phyloP scores from a whole-genome alignment of 2,113 vertebrate genomes.

The Anser cygnoides region DNA sequence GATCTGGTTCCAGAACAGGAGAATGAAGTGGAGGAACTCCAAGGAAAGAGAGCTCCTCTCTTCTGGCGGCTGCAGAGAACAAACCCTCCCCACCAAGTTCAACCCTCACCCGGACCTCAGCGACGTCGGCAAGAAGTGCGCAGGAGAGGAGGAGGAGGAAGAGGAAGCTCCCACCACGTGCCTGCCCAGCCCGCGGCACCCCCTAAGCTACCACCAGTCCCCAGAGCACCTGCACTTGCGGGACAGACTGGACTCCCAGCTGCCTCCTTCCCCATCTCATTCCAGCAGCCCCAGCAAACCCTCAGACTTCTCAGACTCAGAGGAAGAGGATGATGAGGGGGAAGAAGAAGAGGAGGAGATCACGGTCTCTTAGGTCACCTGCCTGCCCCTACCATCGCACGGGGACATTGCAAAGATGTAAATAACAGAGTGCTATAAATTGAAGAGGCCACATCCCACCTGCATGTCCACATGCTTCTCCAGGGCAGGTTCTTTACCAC shows the following conservation, averaged over 20 bases:
- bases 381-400: not conserved
- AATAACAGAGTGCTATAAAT: slow-evolving; percentile 68
- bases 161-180: slow-evolving; percentile 58
- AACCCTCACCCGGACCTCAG: slow-evolving; percentile 98
- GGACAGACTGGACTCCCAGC: slow-evolving; percentile 73
- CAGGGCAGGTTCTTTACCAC: not conserved
- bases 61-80: slow-evolving; percentile 93
- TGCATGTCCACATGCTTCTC: not conserved
- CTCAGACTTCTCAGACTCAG: slow-evolving; percentile 90
- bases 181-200: slow-evolving; percentile 59
- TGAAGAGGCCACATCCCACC: slow-evolving; percentile 61
- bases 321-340: slow-evolving; percentile 83
- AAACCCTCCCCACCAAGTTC: slow-evolving; percentile 95
- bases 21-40: slow-evolving; percentile 99
- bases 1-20: slow-evolving; percentile 99
- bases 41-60: slow-evolving; percentile 97
- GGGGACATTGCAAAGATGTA: slow-evolving; percentile 62
- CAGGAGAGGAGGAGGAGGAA: slow-evolving; percentile 74
- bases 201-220: slow-evolving; percentile 66
- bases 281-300: slow-evolving; percentile 88
- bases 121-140: slow-evolving; percentile 87
- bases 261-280: slow-evolving; percentile 80
- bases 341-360: slow-evolving; percentile 90
- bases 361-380: slow-evolving; percentile 85
- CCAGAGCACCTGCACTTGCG: slow-evolving; percentile 68